These are phyloP conservation scores for Malurus elegans DNA, from an alignment of 2,113 vertebrate genomes.

Conservation along the genomic window DNA sequence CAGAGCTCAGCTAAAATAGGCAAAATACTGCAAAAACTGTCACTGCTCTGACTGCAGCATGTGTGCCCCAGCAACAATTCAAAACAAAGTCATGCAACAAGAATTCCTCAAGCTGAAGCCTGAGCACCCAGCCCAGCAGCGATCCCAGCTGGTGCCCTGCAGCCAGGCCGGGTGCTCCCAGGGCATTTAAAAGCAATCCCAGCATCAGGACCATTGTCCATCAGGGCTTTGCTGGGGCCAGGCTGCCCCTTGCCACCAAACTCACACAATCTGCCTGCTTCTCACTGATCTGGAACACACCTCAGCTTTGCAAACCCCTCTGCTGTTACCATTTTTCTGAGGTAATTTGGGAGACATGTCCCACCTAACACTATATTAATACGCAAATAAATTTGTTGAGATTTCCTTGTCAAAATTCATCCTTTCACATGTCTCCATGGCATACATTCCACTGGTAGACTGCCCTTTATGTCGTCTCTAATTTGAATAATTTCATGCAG, in stretches of 20 bases:
- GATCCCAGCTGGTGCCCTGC: background rate
- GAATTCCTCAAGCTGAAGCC: background rate
- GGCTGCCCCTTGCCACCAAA: background rate
- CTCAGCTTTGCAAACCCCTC: background rate
- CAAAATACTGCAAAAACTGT: background rate
- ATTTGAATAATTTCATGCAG: background rate
- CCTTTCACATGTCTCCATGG: background rate
- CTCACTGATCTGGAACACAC: background rate
- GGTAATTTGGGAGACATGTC: background rate
- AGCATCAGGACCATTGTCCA: background rate
- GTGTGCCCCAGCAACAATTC: accelerated
- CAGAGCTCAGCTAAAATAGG: background rate
- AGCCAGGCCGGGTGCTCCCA: background rate
- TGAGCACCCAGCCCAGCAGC: background rate
- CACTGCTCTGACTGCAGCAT: background rate
- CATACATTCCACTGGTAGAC: background rate
- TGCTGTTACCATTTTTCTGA: background rate
- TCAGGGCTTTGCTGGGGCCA: background rate
- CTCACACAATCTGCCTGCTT: background rate
- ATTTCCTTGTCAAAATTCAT: background rate
- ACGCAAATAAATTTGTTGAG: background rate
- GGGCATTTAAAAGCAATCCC: background rate
- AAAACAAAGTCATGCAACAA: background rate
- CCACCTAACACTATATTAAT: background rate
- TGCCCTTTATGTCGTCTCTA: background rate